Base-by-base conservation (phyloP, 2,113 vertebrate genomes). In the Chitala chitala region DNA sequence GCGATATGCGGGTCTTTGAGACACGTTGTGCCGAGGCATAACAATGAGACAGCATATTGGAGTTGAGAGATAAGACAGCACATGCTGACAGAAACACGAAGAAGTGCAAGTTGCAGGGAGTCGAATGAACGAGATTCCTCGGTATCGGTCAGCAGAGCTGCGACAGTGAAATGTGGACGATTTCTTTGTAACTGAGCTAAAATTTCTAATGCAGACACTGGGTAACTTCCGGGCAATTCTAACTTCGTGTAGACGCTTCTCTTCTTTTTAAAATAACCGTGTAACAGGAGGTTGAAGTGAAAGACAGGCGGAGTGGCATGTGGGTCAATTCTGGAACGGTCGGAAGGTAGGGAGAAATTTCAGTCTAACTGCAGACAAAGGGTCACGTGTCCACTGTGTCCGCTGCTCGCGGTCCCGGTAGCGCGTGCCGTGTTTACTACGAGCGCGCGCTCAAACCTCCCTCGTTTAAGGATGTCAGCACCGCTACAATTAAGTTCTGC, bases 251-350 rank as follows among this genome's bases (percentile, higher is more conserved):
- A 8, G 4, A 69, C 31, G 53, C 33, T 50, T 42, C 10, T 44
- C 71, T 63, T 55, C 76, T 74, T 65, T 22, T n/a, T 17, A 36
- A 65, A 65, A 65, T 5, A 81, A 81, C 82, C 81, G 85, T 80
- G 80, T 83, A 76, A 80, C 81, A 75, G 72, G 81, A 80, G 84
- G 81, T 20, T 12, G 78, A 86, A 83, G 83, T 68, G 72, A 74
- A 81, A 75, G 78, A 70, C 71, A 75, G 75, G 75, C 81, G 70
- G 76, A 81, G 85, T 87, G 89, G 87, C 88, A 91, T 92, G 90
- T 91, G 90, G 90, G 86, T 90, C 84, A 89, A 81, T 78, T 85
- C 88, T 79, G 89, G 86, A 84, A 85, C 86, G 81, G 87, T 90
- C 83, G 90, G 89, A 90, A 91, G 90, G 89, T 91, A 91, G 83